Conservation (phyloP, 35 echinoderm and acorn worm genomes). For the Strongylocentrotus purpuratus region DNA sequence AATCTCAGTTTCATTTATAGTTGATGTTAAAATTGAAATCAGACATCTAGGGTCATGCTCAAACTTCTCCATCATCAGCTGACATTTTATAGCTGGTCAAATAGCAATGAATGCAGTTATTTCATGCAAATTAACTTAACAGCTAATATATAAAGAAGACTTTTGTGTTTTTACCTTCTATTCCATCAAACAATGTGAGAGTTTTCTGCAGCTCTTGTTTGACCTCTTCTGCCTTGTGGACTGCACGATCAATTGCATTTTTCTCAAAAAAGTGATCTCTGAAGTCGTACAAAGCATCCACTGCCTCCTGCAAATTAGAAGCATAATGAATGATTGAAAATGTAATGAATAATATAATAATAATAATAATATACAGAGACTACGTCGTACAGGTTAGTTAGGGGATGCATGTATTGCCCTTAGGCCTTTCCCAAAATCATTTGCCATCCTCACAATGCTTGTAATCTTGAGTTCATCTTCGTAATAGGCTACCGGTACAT, state of each 20-base stretch:
- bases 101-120: neutral
- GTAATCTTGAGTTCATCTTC: no score
- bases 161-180: constrained; percentile 65
- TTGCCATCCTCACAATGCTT: no score
- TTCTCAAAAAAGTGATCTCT: constrained; percentile 96
- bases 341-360: no score
- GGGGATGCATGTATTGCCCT: no score
- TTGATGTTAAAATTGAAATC: no score
- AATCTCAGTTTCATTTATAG: no score
- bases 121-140: neutral
- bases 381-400: no score
- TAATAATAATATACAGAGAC: no score
- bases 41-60: no score
- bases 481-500: no score
- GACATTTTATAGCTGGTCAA: neutral
- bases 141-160: neutral
- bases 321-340: neutral
- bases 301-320: constrained; percentile 63
- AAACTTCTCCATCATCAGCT: no score
- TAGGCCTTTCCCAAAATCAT: no score
- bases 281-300: constrained; percentile 91
- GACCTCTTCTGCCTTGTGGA: constrained; percentile 90
- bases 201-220: constrained; percentile 73
- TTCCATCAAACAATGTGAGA: constrained; percentile 60
- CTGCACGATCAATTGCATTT: constrained; percentile 80